Base-by-base conservation (phyloP, 37 sponge, comb jelly and placozoan species). In the Axinella damicornis region DNA sequence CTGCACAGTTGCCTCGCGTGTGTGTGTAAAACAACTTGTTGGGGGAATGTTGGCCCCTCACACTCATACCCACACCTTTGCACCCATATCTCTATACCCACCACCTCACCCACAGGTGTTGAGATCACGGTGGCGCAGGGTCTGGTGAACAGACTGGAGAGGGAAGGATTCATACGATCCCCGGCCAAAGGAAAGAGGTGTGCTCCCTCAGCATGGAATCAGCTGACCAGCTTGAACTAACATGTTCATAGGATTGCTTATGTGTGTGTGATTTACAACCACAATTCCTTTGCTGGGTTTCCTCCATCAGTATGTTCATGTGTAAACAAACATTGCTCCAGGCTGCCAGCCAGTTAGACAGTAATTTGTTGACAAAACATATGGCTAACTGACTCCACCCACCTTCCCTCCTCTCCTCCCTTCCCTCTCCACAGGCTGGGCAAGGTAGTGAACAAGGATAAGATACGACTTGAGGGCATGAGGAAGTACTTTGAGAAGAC, bases 91-190 rank as follows among this genome's bases (percentile, higher is more conserved):
- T 34, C 12, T 11, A 67, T 34, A 67, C 65, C 61, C 65, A 63
- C 79, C 60, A 46, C 74, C 68, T 65, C 76, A 55, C 39, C 46
- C 9, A 9, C 9, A 46, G 46, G 46, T 5, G 88, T 94, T 22
- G 87, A 77, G 27, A 60, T 69, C 53, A 38, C 66, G 12, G 89
- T 85, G 60, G 96, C 96, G 17, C 93, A 92, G 68, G 93, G 83
- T 4, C 75, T 95, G 24, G 40, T 95, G 31, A 80, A 82, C 37
- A 32, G 96, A 63, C 66, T 95, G 77, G 88, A 92, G 80, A 89
- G 77, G 22, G 96, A 95, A 69, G 96, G 90, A 57, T 92, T 73
- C 28, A 39, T 95, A 18, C 61, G 81, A 0, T n/a, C 82, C 1
- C 75, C 76, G n/a, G 58, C 32, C 15, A 84, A 85, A 61, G 82